phyloP scores from a whole-genome alignment of 2,797 vertebrate genomes.

The Anableps anableps region DNA sequence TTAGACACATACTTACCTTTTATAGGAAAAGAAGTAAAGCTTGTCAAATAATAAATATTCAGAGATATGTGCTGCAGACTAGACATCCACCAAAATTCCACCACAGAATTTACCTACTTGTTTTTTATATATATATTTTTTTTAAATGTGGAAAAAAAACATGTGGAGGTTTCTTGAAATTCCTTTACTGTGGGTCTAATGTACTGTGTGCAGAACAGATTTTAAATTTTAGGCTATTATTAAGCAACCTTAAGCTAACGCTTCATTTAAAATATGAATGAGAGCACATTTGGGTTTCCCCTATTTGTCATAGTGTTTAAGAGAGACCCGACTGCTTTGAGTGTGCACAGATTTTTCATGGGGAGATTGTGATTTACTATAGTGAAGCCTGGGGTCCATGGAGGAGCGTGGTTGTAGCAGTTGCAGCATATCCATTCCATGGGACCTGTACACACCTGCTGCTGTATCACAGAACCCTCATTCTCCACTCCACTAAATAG shows the following conservation, averaged over 20 bases:
- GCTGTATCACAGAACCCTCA: background rate
- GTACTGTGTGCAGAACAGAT: background rate
- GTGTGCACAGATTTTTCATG: background rate
- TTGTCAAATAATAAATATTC: background rate
- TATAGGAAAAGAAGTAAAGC: background rate
- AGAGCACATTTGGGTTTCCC: background rate
- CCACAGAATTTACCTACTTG: background rate
- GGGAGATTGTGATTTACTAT: background rate
- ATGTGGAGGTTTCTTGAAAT: background rate
- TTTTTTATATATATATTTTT: background rate
- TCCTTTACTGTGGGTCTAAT: background rate
- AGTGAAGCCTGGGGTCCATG: background rate
- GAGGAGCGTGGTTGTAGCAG: background rate
- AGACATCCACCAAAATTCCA: background rate
- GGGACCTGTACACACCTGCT: background rate
- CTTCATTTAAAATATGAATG: background rate
- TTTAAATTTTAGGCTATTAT: background rate
- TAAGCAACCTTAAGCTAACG: background rate
- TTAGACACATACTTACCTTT: background rate
- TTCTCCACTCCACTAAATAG: background rate
- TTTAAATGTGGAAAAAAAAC: background rate
- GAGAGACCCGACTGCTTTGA: background rate
- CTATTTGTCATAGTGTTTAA: background rate
- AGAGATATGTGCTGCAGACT: background rate
- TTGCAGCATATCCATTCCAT: background rate